phyloP scores from a whole-genome alignment of 1,140 invertebrate genomes.

The Dendrolimus punctatus region DNA sequence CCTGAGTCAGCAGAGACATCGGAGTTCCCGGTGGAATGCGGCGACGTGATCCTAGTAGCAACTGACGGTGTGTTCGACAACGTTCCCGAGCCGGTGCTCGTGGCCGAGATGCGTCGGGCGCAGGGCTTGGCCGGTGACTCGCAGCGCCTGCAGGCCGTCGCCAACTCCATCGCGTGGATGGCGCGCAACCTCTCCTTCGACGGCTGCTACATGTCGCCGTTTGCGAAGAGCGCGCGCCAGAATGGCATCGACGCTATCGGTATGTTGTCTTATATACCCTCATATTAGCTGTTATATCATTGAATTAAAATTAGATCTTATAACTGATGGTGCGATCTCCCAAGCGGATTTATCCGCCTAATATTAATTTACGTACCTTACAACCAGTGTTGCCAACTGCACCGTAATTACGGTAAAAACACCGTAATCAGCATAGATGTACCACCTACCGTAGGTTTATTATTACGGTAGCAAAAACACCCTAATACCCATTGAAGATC shows the following conservation, averaged over 20 bases:
- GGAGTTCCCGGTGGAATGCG: slow-evolving; percentile 93
- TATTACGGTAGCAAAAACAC: too few relatives aligned
- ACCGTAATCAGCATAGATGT: too few relatives aligned
- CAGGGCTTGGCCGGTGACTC: slow-evolving; percentile 72
- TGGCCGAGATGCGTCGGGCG: slow-evolving; percentile 82
- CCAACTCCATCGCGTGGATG: slow-evolving; percentile 95
- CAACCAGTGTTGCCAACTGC: too few relatives aligned
- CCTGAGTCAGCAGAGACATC: slow-evolving; percentile 93
- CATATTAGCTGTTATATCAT: too few relatives aligned
- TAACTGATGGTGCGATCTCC: too few relatives aligned
- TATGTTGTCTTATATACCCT: slow-evolving; percentile 55
- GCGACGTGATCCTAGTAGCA: slow-evolving; percentile 95
- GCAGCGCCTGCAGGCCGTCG: slow-evolving; percentile 87
- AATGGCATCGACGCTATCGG: slow-evolving; percentile 95
- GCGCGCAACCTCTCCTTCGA: slow-evolving; percentile 94
- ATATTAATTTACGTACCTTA: too few relatives aligned
- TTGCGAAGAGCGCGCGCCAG: slow-evolving; percentile 91
- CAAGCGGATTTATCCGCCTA: too few relatives aligned
- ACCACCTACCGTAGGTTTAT: too few relatives aligned
- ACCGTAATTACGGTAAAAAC: too few relatives aligned
- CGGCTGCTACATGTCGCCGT: slow-evolving; percentile 95
- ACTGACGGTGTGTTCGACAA: slow-evolving; percentile 99
- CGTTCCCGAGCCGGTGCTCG: slow-evolving; percentile 90
- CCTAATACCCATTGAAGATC: too few relatives aligned
- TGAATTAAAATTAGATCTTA: too few relatives aligned